Conservation (phyloP, 2,888 invertebrate species). For the Drosophila setosimentum region DNA sequence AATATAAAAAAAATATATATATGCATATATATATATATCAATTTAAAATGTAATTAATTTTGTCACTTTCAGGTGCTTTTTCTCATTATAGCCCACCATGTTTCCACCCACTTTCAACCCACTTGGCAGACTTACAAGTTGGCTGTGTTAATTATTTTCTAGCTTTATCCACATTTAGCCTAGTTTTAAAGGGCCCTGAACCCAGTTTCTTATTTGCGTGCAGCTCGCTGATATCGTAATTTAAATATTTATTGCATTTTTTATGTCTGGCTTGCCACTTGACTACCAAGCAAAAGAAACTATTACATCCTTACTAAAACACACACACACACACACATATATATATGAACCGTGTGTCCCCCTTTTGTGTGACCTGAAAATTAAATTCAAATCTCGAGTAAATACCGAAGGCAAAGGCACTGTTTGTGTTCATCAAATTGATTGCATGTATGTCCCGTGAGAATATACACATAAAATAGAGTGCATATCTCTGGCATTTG, state of each 20-base stretch:
- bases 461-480: slow-evolving; percentile 12
- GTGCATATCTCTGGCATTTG: slow-evolving; percentile 33
- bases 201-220: slow-evolving; percentile 70
- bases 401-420: slow-evolving; percentile 54
- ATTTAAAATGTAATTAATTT: slow-evolving; percentile 1
- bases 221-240: slow-evolving; percentile 72
- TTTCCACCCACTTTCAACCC: not conserved
- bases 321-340: slow-evolving; percentile 19
- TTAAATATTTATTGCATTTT: slow-evolving; percentile 78
- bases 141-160: slow-evolving; percentile 65
- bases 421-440: slow-evolving; percentile 66
- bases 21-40: not conserved
- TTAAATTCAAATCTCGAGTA: slow-evolving; percentile 78
- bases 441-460: slow-evolving; percentile 57
- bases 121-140: slow-evolving; percentile 1
- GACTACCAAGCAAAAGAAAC: slow-evolving; percentile 42
- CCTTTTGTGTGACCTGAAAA: slow-evolving; percentile 77
- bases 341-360: slow-evolving; percentile 38
- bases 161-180: slow-evolving; percentile 68
- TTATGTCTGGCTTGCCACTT: slow-evolving; percentile 69
- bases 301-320: slow-evolving; percentile 42
- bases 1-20: too few relatives aligned
- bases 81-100: not conserved
- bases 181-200: slow-evolving; percentile 61
- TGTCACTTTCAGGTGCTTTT: not conserved